phyloP scores from a whole-genome alignment of 2,797 vertebrate genomes.

The Threskiornis aethiopicus region DNA sequence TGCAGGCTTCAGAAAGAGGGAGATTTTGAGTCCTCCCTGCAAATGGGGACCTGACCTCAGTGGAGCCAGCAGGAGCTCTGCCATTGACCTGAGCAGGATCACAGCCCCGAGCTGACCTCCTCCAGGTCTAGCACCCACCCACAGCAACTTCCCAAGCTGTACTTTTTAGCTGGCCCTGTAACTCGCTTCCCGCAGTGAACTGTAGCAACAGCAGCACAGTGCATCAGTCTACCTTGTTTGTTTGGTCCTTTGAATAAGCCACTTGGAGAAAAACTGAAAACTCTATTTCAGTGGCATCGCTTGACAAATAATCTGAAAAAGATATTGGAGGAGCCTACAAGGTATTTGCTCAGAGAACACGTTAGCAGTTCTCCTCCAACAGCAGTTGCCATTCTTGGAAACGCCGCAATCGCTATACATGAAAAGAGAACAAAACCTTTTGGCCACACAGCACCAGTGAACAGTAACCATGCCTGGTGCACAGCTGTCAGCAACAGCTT shows the following conservation, averaged over 20 bases:
- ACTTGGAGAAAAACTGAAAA: background rate
- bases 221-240: rapidly evolving
- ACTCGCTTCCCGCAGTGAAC: rapidly evolving
- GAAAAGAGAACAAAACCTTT: background rate
- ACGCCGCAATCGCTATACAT: rapidly evolving
- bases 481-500: background rate
- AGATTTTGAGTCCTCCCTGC: background rate
- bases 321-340: background rate
- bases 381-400: background rate
- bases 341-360: background rate
- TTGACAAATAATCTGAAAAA: background rate
- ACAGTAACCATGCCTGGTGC: background rate
- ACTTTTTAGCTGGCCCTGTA: background rate
- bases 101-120: background rate
- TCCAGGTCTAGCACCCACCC: background rate
- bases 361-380: background rate
- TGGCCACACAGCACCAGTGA: background rate
- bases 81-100: background rate
- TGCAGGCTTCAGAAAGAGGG: background rate
- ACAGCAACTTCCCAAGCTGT: too few relatives aligned
- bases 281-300: background rate
- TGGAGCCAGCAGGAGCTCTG: background rate
- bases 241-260: rapidly evolving
- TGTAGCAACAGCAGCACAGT: rapidly evolving
- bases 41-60: background rate